Evolutionary conservation across 2,888 invertebrate species (phyloP).

Genomic region (Meteorus colon): DNA sequence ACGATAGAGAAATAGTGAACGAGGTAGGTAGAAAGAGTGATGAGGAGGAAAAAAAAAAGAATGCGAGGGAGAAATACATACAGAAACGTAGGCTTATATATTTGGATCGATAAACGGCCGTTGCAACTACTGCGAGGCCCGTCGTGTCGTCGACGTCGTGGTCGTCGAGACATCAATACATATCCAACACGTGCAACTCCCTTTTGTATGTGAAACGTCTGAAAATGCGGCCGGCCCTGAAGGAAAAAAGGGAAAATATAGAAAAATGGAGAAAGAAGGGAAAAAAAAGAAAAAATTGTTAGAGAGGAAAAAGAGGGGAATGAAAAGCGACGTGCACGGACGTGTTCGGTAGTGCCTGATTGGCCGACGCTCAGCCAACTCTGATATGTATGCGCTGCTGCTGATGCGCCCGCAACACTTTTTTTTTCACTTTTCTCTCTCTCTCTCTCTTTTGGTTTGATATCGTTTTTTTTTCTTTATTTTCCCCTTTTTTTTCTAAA

Average conservation of each 20-base stretch:
- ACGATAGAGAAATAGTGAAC: conserved; percentile 23
- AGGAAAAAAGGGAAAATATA: conserved; percentile 40
- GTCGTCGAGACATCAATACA: conserved; percentile 61
- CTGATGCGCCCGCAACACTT: conserved; percentile 14
- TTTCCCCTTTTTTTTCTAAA: conserved; percentile 11
- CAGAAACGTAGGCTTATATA: conserved; percentile 60
- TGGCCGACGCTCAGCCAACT: conserved; percentile 37
- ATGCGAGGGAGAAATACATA: conserved; percentile 46
- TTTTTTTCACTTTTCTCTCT: conserved; percentile 22
- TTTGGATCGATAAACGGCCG: conserved; percentile 68
- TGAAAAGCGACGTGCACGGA: conserved; percentile 28
- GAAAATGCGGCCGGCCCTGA: conserved; percentile 45
- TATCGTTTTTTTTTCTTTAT: conserved; percentile 4
- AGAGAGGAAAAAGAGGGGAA: conserved; percentile 27
- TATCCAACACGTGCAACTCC: conserved; percentile 62
- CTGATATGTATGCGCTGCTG: background rate
- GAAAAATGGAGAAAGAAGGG: conserved; percentile 27
- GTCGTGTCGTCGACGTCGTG: conserved; percentile 52
- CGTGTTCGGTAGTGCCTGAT: conserved; percentile 35
- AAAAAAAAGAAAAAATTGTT: background rate
- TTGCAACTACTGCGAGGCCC: conserved; percentile 63
- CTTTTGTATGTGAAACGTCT: conserved; percentile 52
- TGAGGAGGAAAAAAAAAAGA: conserved; percentile 6
- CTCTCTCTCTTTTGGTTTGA: conserved; percentile 4
- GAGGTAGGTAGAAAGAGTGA: conserved; percentile 9